Evolutionary conservation across 2,888 invertebrate genomes (phyloP).

Genomic region (Odontothrips loti): DNA sequence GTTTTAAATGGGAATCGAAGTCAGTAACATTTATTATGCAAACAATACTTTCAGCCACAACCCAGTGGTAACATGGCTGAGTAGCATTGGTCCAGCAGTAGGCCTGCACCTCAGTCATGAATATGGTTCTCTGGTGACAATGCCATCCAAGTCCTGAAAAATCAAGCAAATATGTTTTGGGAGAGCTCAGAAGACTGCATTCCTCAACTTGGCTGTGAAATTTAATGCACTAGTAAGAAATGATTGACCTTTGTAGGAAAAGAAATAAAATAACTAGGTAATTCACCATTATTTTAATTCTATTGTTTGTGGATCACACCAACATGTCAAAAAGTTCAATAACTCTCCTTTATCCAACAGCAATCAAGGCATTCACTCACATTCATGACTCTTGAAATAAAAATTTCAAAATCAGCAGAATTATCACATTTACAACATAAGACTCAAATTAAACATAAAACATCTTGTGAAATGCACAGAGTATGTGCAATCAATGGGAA

Average conservation of each 20-base stretch:
- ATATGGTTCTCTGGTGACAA: conserved; percentile 34
- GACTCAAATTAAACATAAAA: too few species aligned
- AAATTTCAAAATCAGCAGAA: background rate
- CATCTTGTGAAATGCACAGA: background rate
- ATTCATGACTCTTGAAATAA: background rate
- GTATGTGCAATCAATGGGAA: background rate
- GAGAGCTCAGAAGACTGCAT: background rate
- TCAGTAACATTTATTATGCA: too few species aligned
- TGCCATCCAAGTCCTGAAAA: background rate
- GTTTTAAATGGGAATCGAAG: too few species aligned
- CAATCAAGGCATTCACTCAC: background rate
- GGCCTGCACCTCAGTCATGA: conserved; percentile 34
- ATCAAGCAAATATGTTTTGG: background rate
- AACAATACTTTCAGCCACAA: conserved; percentile 35
- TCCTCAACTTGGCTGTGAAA: background rate
- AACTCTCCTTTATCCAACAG: background rate
- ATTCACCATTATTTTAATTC: background rate
- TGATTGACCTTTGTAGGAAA: background rate
- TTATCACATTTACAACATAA: background rate
- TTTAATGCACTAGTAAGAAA: too few species aligned
- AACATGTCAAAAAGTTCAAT: background rate
- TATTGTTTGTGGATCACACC: background rate
- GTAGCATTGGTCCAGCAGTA: conserved; percentile 37
- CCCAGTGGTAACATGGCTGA: conserved; percentile 40
- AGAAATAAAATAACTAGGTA: background rate